Evolutionary conservation across 2,113 vertebrate species (phyloP).

Genomic region (Tympanuchus pallidicinctus): DNA sequence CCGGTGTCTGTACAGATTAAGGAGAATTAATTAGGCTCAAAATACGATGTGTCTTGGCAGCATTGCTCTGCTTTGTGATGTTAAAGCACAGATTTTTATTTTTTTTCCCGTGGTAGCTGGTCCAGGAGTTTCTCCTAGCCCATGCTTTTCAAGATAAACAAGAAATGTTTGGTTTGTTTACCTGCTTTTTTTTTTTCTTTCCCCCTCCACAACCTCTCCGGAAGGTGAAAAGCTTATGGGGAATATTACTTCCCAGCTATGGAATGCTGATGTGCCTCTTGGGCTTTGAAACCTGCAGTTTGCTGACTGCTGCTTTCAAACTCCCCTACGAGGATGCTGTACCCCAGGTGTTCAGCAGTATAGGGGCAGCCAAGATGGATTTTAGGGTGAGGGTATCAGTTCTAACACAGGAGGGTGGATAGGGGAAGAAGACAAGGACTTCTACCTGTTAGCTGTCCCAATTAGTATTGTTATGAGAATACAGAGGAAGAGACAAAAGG

Average conservation of each 20-base stretch:
- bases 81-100: background rate
- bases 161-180: background rate
- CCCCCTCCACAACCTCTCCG: background rate
- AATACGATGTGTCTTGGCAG: conserved; percentile 15
- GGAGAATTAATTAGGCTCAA: conserved; percentile 53
- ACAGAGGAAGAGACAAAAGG: background rate
- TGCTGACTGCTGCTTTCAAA: conserved; percentile 9
- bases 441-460: background rate
- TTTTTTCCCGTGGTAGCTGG: background rate
- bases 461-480: background rate
- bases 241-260: background rate
- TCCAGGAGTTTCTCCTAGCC: conserved; percentile 4
- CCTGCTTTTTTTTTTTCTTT: background rate
- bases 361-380: background rate
- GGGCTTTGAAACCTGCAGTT: background rate
- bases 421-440: background rate
- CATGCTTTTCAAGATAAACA: background rate
- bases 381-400: background rate
- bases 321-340: background rate
- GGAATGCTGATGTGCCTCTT: background rate
- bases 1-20: conserved; percentile 27
- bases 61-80: conserved; percentile 5
- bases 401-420: background rate
- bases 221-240: background rate
- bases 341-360: background rate